Evolutionary conservation across 1,140 invertebrate species (phyloP), one percentile per base, ranked within the genome.

Genomic region (Triops cancriformis): DNA sequence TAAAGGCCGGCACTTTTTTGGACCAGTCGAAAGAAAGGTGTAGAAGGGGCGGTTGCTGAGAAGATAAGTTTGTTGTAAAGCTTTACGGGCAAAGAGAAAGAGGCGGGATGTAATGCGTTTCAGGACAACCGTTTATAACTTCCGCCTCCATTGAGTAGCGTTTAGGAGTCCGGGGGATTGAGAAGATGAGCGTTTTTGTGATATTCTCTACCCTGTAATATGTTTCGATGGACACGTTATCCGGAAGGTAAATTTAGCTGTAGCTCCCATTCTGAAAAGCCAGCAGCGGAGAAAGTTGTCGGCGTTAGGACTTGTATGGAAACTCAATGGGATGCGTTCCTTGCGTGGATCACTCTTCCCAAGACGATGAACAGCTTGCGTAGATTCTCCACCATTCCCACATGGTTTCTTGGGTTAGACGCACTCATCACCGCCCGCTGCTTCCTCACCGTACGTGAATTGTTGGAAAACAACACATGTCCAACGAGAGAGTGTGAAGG

Each of bases 271-370:
- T 64, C 51, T 23, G 18, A 64, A 11, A 23, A 64, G 51, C 51
- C 51, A 64, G 51, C 18, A 64, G 51, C 51, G 51, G 51, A 64
- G 51, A 64, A 64, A 64, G 51, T 64, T 64, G 51, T 64, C 51
- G 51, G 51, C 7, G 51, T 64, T 11, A 14, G 51, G 51, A 5
- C 51, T 64, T 64, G 51, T 64, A 23, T 12, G 51, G 51, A 64
- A 64, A 64, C 51, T 64, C 51, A 64, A 64, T 64, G 51, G 51
- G 51, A 64, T 64, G 51, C 51, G 51, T 64, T 23, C 7, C 51
- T 23, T 64, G 51, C n/a, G 51, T 64, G 18, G 23, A 23, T 64
- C 51, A 6, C 3, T 23, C 4, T 64, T 23, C 31, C 31, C 2
- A 64, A 64, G 23, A 23, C 11, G 51, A 64, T n/a, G 23, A 23